Evolutionary conservation across 2,113 vertebrate genomes (phyloP).

Genomic region (Otis tarda): DNA sequence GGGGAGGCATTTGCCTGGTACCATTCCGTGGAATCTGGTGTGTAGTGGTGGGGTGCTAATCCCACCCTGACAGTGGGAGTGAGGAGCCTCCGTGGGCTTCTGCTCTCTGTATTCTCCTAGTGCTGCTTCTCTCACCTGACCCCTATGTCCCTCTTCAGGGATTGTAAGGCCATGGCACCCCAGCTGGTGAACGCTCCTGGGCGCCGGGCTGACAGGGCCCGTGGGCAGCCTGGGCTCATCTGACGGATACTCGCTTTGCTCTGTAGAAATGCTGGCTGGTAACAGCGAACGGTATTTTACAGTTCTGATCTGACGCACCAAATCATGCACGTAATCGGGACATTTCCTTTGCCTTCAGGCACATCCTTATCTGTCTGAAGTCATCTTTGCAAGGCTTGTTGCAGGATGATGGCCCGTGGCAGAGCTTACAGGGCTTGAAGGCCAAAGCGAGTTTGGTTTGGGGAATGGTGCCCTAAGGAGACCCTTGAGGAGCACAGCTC

Average conservation of each 20-base stretch:
- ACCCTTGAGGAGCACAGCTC: background rate
- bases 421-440: background rate
- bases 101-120: background rate
- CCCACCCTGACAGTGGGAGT: background rate
- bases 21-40: background rate
- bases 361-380: background rate
- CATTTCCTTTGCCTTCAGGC: background rate
- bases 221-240: background rate
- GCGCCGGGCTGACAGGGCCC: background rate
- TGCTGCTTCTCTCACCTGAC: background rate
- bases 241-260: background rate
- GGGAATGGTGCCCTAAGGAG: background rate
- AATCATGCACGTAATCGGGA: background rate
- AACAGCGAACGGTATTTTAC: background rate
- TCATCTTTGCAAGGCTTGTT: background rate
- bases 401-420: background rate
- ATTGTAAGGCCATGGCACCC: background rate
- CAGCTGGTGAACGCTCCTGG: background rate
- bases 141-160: background rate
- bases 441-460: background rate
- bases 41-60: background rate
- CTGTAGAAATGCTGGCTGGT: background rate
- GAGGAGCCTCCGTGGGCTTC: background rate
- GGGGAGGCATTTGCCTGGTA: background rate
- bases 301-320: background rate